These are phyloP conservation scores for Hipposideros larvatus DNA, from an alignment of 2,797 vertebrate species.

Conservation along the genomic window DNA sequence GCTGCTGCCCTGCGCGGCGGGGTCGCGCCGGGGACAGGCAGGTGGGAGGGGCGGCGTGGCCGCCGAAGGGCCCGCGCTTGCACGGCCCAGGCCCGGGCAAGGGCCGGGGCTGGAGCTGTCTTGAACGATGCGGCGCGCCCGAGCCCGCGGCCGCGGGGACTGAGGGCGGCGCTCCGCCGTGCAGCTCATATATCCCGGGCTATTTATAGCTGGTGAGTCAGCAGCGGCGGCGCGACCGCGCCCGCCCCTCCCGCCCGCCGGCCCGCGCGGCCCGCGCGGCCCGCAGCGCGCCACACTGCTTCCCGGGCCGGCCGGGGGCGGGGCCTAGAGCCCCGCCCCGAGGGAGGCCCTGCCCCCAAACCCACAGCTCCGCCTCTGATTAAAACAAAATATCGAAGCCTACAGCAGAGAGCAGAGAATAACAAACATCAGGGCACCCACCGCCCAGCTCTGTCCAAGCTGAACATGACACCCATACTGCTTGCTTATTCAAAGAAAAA, in stretches of 20 bases:
- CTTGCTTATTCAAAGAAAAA: conserved; percentile 5
- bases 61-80: not conserved
- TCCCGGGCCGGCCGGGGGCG: not conserved
- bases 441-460: not conserved
- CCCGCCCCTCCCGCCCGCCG: conserved; percentile 36
- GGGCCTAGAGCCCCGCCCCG: not conserved
- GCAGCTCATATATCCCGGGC: conserved; percentile 82
- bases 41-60: not conserved
- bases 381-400: not conserved
- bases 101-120: not conserved
- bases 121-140: not conserved
- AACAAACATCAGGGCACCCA: not conserved
- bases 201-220: conserved; percentile 86
- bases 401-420: accelerated
- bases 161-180: conserved; percentile 68
- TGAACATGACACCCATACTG: not conserved
- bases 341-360: not conserved
- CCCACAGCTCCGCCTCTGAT: not conserved
- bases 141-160: conserved; percentile 45
- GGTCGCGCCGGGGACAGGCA: conserved; percentile 74
- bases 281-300: not conserved
- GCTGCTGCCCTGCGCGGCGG: conserved; percentile 75
- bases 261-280: not conserved
- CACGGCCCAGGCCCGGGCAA: not conserved
- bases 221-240: conserved; percentile 68